Percentiles rank a stretch among this genome's conserved stretches.
Evolutionary conservation across 2,888 invertebrate species (phyloP).

Genomic region (Eilema caniola): DNA sequence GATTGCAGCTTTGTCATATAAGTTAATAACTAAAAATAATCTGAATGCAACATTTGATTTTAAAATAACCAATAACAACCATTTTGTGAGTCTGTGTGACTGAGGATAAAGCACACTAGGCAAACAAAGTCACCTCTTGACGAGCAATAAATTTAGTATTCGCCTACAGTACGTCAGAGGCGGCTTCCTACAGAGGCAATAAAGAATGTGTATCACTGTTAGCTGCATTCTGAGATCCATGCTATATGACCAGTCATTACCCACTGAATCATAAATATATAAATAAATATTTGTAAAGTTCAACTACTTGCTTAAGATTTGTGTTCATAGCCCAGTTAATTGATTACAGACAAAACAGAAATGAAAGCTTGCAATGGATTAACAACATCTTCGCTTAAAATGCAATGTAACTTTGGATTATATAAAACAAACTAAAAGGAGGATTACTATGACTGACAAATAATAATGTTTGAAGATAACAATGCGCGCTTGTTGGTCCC

Average conservation of each 20-base stretch:
- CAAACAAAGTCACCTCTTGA: slow-evolving; percentile 62
- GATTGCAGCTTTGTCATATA: slow-evolving; percentile 80
- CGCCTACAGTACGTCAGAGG: slow-evolving; percentile 52
- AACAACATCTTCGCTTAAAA: slow-evolving; percentile 69
- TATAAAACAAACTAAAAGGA: slow-evolving; percentile 56
- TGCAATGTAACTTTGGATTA: slow-evolving; percentile 69
- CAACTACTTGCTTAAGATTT: slow-evolving; percentile 69
- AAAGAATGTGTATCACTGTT: slow-evolving; percentile 68
- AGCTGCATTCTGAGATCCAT: slow-evolving; percentile 87
- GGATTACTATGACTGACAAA: slow-evolving; percentile 61
- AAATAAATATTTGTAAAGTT: slow-evolving; percentile 74
- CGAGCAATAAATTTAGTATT: slow-evolving; percentile 46
- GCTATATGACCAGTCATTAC: slow-evolving; percentile 84
- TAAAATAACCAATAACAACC: slow-evolving; percentile 82
- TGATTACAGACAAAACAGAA: slow-evolving; percentile 66
- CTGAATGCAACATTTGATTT: slow-evolving; percentile 84
- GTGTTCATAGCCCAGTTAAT: slow-evolving; percentile 81
- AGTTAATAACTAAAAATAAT: slow-evolving; percentile 80
- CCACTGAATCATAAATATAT: slow-evolving; percentile 80
- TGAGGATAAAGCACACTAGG: slow-evolving; percentile 80
- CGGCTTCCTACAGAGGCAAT: slow-evolving; percentile 62
- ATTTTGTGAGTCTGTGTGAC: slow-evolving; percentile 80
- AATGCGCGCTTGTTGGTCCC: slow-evolving; percentile 82
- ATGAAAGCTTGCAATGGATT: slow-evolving; percentile 62
- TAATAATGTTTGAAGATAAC: slow-evolving; percentile 58